Evolutionary conservation across 23 tunicate genomes (phyloP), one percentile per base, ranked within the genome.

Genomic region (Ciona savignyi): DNA sequence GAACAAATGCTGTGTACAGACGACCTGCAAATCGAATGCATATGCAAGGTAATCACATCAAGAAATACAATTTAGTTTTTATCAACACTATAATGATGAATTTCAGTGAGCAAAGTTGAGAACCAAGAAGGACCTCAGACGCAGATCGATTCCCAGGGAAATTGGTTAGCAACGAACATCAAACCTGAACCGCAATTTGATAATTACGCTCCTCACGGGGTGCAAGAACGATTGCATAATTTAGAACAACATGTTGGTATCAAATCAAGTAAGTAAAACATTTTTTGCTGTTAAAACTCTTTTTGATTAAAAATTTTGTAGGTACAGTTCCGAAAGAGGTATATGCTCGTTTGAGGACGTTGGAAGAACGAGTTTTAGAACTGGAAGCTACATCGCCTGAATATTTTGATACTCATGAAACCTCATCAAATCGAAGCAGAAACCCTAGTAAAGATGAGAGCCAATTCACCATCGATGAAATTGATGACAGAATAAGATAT

Each of bases 31-130:
- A 76, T 64, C 22, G 70, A 26, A 81, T 78, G 0, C 96, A 88
- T 62, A 35, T 88, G 31, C 83, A 81, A 81, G 96, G 96, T 86
- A n/a, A n/a, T n/a, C n/a, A n/a, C n/a, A n/a, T n/a, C n/a, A n/a
- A n/a, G n/a, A n/a, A n/a, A n/a, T n/a, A n/a, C n/a, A n/a, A n/a
- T n/a, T n/a, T n/a, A n/a, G n/a, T n/a, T n/a, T n/a, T n/a, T n/a
- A n/a, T n/a, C n/a, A n/a, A n/a, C n/a, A n/a, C n/a, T n/a, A n/a
- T n/a, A n/a, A n/a, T n/a, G 15, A 31, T 33, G 1, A 0, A 22
- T 33, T 77, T 70, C 66, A 88, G 96, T 88, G 33, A 82, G 66
- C 30, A 48, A 75, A 72, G 83, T 78, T n/a, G 72, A 48, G 27
- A 88, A 88, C 56, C 20, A 27, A 19, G 96, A 81, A 48, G 96